Percentiles rank a stretch among this genome's conserved stretches.
Evolutionary conservation across 2,797 vertebrate species (phyloP).

Genomic region (Hylomyscus alleni): DNA sequence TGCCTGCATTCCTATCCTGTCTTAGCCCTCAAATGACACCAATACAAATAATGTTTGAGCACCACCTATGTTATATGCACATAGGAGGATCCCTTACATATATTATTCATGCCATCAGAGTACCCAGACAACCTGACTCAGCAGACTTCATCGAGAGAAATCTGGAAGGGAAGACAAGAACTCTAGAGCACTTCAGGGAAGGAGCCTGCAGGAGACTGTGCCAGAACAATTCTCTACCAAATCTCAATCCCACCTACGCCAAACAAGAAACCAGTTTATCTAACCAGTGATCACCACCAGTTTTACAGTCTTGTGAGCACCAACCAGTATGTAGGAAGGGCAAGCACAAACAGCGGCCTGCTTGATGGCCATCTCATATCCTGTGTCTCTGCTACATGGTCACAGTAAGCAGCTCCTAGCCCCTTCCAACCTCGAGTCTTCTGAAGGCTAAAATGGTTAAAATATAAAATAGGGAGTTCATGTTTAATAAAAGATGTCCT

Average conservation of each 20-base stretch:
- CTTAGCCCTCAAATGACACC: neutral
- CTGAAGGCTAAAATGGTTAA: neutral
- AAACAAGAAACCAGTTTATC: neutral
- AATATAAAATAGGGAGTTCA: neutral
- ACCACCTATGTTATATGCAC: neutral
- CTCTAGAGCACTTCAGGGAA: neutral
- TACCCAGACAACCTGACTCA: neutral
- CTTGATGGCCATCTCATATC: fast-evolving
- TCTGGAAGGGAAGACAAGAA: too few species aligned
- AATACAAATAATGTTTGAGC: neutral
- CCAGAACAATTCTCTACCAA: neutral
- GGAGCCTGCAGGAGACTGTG: neutral
- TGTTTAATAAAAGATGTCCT: neutral
- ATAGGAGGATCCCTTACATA: neutral
- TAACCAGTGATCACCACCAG: neutral
- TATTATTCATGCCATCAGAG: neutral
- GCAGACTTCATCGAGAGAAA: neutral
- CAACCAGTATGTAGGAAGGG: neutral
- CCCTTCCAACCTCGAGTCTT: neutral
- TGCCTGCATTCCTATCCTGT: neutral
- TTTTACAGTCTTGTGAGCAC: neutral
- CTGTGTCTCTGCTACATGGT: too few species aligned
- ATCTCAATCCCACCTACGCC: neutral
- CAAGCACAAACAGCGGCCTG: neutral
- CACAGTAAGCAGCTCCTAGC: neutral